Conservation (phyloP, 2,888 invertebrate species). For the Gastrophysa polygoni region DNA sequence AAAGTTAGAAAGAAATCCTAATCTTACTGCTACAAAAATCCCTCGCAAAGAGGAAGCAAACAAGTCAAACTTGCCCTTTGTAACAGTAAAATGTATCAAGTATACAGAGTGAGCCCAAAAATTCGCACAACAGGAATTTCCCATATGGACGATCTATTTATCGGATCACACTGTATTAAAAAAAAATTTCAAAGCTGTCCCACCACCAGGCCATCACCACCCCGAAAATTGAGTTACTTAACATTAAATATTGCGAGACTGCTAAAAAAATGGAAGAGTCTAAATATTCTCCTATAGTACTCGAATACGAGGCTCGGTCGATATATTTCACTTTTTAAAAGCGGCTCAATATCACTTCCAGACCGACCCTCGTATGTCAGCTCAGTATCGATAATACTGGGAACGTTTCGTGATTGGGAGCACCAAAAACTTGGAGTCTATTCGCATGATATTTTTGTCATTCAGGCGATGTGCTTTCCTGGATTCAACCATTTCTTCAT, state of each 20-base stretch:
- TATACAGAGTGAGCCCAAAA: conserved; percentile 33
- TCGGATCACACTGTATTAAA: conserved; percentile 30
- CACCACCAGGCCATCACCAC: conserved; percentile 52
- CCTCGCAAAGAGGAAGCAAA: conserved; percentile 28
- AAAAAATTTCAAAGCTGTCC: conserved; percentile 40
- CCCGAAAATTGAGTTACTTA: conserved; percentile 49
- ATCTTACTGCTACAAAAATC: conserved; percentile 42
- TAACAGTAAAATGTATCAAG: conserved; percentile 45
- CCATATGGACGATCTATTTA: conserved; percentile 10
- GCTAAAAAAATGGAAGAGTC: conserved; percentile 33
- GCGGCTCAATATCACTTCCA: conserved; percentile 16
- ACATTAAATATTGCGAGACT: conserved; percentile 35
- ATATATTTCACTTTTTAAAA: conserved; percentile 1
- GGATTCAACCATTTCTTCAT: conserved; percentile 91
- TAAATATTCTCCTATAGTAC: conserved; percentile 19
- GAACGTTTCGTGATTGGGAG: conserved; percentile 26
- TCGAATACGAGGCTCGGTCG: conserved; percentile 23
- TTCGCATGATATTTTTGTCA: conserved; percentile 5
- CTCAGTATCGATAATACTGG: conserved; percentile 22
- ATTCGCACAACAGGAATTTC: background rate
- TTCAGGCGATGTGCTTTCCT: conserved; percentile 77
- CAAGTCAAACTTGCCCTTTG: conserved; percentile 34
- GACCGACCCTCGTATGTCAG: conserved; percentile 24
- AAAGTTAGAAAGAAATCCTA: conserved; percentile 18
- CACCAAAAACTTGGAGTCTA: conserved; percentile 39